phyloP scores from a whole-genome alignment of 2,888 invertebrate species.

The Bombylius major region DNA sequence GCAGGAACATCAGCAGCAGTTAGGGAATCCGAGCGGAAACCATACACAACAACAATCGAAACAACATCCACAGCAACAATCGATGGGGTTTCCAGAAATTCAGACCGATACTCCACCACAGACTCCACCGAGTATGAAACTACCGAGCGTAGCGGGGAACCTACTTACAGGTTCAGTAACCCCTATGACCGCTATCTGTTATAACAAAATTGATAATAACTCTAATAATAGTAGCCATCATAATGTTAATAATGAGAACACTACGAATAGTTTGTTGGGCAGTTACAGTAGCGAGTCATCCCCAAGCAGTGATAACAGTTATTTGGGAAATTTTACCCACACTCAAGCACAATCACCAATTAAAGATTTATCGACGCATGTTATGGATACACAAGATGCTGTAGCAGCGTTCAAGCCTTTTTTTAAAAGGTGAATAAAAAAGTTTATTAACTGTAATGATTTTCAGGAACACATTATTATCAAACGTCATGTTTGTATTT shows the following conservation, averaged over 20 bases:
- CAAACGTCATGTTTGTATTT: constrained; percentile 24
- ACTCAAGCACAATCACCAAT: constrained; percentile 27
- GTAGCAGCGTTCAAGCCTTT: constrained; percentile 73
- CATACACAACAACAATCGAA: constrained; percentile 19
- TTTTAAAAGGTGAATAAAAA: constrained; percentile 63
- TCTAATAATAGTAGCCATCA: constrained; percentile 14
- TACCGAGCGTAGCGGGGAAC: constrained; percentile 65
- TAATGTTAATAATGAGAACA: constrained; percentile 19
- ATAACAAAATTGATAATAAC: constrained; percentile 20
- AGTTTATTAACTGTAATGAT: constrained; percentile 17
- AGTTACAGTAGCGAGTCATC: constrained; percentile 17
- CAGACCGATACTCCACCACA: constrained; percentile 82
- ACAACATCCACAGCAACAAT: constrained; percentile 27
- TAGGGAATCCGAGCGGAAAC: constrained; percentile 18
- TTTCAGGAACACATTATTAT: too few species aligned
- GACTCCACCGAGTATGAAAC: constrained; percentile 88
- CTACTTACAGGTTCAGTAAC: constrained; percentile 50
- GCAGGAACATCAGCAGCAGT: constrained; percentile 14
- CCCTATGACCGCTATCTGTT: constrained; percentile 42
- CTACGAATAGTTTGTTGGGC: constrained; percentile 9
- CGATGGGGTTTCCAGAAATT: constrained; percentile 73
- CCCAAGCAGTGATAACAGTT: constrained; percentile 17
- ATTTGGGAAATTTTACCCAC: constrained; percentile 20
- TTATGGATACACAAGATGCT: constrained; percentile 14
- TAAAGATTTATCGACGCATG: constrained; percentile 25